Conservation (phyloP, 1,140 invertebrate species). For the Drosophila littoralis region DNA sequence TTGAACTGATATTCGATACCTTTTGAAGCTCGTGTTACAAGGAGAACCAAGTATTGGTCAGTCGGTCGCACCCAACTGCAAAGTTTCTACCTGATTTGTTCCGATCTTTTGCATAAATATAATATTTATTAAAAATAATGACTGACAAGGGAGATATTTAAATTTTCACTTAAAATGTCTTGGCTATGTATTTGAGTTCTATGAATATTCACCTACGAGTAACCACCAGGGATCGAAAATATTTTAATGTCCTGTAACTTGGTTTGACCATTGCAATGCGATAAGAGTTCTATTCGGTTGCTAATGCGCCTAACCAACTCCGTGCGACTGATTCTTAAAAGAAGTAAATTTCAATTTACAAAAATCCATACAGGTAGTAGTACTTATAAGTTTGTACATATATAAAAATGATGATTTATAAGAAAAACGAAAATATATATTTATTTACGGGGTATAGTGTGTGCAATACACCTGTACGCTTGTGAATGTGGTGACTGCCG, state of each 20-base stretch:
- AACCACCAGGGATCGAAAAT: slow-evolving; percentile 61
- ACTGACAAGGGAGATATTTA: background rate
- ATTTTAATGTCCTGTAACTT: slow-evolving; percentile 62
- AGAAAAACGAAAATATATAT: background rate
- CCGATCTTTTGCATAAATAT: no score
- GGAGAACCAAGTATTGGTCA: no score
- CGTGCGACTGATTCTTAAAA: slow-evolving; percentile 7
- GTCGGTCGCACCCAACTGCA: no score
- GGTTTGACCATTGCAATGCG: slow-evolving; percentile 58
- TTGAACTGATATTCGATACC: no score
- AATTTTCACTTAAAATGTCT: background rate
- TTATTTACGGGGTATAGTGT: slow-evolving; percentile 13
- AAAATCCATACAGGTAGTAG: background rate
- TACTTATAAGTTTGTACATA: background rate
- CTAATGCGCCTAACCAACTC: slow-evolving; percentile 16
- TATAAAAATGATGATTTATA: slow-evolving; percentile 1
- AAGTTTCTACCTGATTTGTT: no score
- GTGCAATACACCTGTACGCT: slow-evolving; percentile 30
- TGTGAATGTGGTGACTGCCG: slow-evolving; percentile 34
- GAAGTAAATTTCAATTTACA: slow-evolving; percentile 2
- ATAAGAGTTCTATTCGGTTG: background rate
- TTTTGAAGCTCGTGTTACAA: no score
- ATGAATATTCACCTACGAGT: slow-evolving; percentile 59
- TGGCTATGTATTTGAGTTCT: background rate
- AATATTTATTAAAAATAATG: no score